A percentile compares a stretch with the other conserved stretches of the same genome.
These are phyloP conservation scores for Torymus tubicola DNA, from an alignment of 2,888 invertebrate species.

Conservation along the genomic window DNA sequence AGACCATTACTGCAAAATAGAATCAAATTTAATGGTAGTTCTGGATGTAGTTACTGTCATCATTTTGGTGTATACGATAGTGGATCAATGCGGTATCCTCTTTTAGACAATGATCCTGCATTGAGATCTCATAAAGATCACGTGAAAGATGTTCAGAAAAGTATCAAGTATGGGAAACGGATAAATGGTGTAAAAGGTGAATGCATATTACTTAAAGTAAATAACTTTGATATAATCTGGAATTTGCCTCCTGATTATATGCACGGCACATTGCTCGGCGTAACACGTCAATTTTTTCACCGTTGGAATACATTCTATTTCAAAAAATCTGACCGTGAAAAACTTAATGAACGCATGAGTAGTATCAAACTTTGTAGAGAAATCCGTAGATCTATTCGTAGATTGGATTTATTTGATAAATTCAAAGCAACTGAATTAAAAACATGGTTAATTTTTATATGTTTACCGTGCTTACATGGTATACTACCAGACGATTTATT, in stretches of 20 bases:
- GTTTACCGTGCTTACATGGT: slow-evolving; percentile 20
- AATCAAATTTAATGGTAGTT: slow-evolving; percentile 15
- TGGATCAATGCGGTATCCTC: no score
- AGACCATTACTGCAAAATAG: slow-evolving; percentile 24
- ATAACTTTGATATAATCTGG: slow-evolving; percentile 4
- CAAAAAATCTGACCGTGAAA: not conserved
- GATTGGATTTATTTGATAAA: not conserved
- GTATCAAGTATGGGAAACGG: not conserved
- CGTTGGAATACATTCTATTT: no score
- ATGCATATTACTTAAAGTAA: not conserved
- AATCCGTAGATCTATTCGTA: slow-evolving; percentile 8
- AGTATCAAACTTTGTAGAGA: slow-evolving; percentile 20
- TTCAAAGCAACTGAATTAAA: slow-evolving; percentile 18
- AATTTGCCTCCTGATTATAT: no score
- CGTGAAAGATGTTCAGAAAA: not conserved
- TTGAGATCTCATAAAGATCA: not conserved
- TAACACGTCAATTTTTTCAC: slow-evolving; percentile 2
- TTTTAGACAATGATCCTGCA: not conserved
- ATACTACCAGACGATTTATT: slow-evolving; percentile 10
- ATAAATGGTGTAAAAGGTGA: slow-evolving; percentile 17
- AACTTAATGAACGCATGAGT: slow-evolving; percentile 12
- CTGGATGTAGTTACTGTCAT: slow-evolving; percentile 6
- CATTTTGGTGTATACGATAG: no score
- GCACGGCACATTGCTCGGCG: not conserved
- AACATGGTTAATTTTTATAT: slow-evolving; percentile 21